Conservation (phyloP, 2,797 vertebrate genomes). For the Lemur catta region DNA sequence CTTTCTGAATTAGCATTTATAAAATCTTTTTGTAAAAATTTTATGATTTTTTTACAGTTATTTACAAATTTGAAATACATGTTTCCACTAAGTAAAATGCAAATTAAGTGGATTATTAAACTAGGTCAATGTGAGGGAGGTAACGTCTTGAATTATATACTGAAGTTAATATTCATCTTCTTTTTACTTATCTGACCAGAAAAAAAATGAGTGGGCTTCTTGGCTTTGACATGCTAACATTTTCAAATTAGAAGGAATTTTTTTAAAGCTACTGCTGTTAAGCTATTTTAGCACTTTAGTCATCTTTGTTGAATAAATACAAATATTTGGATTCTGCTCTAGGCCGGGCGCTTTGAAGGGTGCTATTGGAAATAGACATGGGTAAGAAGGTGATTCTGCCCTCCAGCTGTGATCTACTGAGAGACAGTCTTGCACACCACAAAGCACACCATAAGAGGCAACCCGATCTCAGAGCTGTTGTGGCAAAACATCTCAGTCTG, state of each 20-base stretch:
- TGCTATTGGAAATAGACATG: not conserved
- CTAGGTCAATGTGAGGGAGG: not conserved
- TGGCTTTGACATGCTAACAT: not conserved
- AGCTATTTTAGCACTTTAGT: not conserved
- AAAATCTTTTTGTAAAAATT: not conserved
- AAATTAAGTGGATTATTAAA: not conserved
- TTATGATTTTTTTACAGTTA: not conserved
- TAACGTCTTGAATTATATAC: not conserved
- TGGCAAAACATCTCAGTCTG: not conserved
- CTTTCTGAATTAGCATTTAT: not conserved
- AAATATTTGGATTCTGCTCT: not conserved
- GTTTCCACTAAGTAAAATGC: not conserved
- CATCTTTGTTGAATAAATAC: not conserved
- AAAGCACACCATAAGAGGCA: not conserved
- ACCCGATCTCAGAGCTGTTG: not conserved
- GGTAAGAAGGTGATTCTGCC: not conserved
- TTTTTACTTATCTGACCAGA: not conserved
- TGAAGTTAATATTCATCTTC: not conserved
- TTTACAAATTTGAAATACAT: not conserved
- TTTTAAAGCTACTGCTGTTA: not conserved
- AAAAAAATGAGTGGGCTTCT: not conserved
- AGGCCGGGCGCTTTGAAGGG: not conserved
- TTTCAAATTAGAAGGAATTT: not conserved
- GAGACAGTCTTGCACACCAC: not conserved
- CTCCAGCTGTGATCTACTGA: accelerated